Percentiles rank a stretch among this genome's conserved stretches.
Conservation (phyloP, 2,888 invertebrate genomes). For the Sphaerophoria taeniata region DNA sequence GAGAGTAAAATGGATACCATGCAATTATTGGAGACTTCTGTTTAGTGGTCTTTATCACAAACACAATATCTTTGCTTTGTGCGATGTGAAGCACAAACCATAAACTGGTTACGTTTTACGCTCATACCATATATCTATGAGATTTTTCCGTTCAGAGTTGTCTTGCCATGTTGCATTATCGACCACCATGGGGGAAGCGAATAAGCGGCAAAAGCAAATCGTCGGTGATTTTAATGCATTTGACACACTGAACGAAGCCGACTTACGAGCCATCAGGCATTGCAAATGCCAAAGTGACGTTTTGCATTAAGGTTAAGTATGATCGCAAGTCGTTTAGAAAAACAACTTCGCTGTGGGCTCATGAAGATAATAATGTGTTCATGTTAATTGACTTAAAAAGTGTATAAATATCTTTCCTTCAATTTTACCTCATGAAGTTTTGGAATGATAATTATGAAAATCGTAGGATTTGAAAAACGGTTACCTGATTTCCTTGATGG, state of each 20-base stretch:
- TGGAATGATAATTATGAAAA: too few species aligned
- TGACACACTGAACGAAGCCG: conserved; percentile 58
- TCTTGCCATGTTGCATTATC: conserved; percentile 48
- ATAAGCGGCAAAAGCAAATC: conserved; percentile 29
- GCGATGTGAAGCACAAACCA: not conserved
- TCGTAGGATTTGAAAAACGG: too few species aligned
- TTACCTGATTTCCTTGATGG: too few species aligned
- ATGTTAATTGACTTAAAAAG: conserved; percentile 20
- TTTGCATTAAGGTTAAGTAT: conserved; percentile 60
- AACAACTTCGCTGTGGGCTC: not conserved
- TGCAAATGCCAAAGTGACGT: conserved; percentile 47
- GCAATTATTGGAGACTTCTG: not conserved
- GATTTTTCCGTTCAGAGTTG: conserved; percentile 38
- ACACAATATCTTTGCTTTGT: conserved; percentile 2
- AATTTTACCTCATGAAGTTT: too few species aligned
- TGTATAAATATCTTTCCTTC: too few species aligned
- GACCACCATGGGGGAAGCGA: conserved; percentile 22
- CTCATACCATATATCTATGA: conserved; percentile 26
- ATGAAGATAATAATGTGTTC: too few species aligned
- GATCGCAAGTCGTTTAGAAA: conserved; percentile 15
- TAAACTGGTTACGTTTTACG: conserved; percentile 11
- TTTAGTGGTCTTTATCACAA: not conserved
- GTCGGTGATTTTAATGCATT: conserved; percentile 53
- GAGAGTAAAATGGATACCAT: not conserved
- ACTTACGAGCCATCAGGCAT: conserved; percentile 5